Percentiles rank a stretch among this genome's conserved stretches.
Conservation (phyloP, 2,888 invertebrate genomes). For the Pristionchus exspectatus region DNA sequence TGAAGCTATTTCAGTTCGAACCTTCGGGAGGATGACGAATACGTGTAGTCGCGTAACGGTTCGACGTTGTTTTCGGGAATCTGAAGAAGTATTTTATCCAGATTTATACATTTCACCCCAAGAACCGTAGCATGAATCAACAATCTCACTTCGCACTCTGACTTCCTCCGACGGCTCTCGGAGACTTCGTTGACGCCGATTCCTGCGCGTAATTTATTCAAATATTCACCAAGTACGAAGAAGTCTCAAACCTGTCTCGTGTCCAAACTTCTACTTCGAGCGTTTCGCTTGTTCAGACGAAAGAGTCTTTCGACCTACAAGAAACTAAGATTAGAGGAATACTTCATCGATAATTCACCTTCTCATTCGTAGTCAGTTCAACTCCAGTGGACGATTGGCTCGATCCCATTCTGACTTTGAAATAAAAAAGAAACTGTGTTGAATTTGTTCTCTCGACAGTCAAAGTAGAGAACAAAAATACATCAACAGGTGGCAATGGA, state of each 20-base stretch:
- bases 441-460: background rate
- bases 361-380: slow-evolving; percentile 35
- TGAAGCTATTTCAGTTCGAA: background rate
- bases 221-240: background rate
- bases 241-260: slow-evolving; percentile 25
- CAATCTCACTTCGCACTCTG: slow-evolving; percentile 22
- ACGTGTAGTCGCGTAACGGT: slow-evolving; percentile 44
- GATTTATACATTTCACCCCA: too few species aligned
- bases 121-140: too few species aligned
- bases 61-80: slow-evolving; percentile 2
- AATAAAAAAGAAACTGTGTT: background rate
- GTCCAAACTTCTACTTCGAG: slow-evolving; percentile 68
- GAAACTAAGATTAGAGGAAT: background rate
- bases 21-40: slow-evolving; percentile 22
- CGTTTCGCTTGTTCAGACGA: slow-evolving; percentile 68
- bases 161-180: slow-evolving; percentile 36
- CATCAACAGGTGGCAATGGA: background rate
- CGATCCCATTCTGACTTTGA: slow-evolving; percentile 10
- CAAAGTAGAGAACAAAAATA: background rate
- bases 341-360: background rate
- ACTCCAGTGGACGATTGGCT: slow-evolving; percentile 3
- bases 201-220: background rate
- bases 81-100: background rate
- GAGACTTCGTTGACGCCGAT: background rate
- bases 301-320: slow-evolving; percentile 70